Evolutionary conservation across 2,797 vertebrate species (phyloP).

Genomic region (Miichthys miiuy): DNA sequence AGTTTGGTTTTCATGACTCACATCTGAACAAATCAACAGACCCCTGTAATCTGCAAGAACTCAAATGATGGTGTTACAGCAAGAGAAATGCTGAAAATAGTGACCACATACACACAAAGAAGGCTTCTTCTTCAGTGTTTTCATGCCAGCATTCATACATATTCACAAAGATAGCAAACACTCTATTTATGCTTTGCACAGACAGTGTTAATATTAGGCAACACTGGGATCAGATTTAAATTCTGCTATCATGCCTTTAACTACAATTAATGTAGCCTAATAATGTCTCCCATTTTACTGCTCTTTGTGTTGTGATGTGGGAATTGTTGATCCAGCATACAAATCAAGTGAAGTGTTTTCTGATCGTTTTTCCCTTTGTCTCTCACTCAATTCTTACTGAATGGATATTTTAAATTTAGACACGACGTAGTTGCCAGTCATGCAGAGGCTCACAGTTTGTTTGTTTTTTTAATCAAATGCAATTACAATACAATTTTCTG

Average conservation of each 20-base stretch:
- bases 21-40: conserved; percentile 17
- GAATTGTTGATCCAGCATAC: conserved; percentile 13
- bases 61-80: neutral
- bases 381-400: neutral
- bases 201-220: neutral
- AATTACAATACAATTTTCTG: neutral
- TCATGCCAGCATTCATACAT: neutral
- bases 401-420: too few species aligned
- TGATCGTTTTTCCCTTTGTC: neutral
- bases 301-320: conserved; percentile 11
- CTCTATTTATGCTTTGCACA: neutral
- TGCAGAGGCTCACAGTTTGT: neutral
- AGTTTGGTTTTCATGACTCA: conserved; percentile 35
- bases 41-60: neutral
- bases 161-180: neutral
- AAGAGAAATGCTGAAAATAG: neutral
- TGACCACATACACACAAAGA: neutral
- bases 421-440: neutral
- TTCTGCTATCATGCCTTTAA: neutral
- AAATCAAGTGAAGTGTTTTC: neutral
- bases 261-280: conserved; percentile 1
- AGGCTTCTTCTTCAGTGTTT: neutral
- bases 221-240: conserved; percentile 1
- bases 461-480: neutral
- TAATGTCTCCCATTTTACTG: neutral